Evolutionary conservation across 2,888 invertebrate species (phyloP), one percentile per base, ranked within the genome.

Genomic region (Zhuqinia jingwanae): DNA sequence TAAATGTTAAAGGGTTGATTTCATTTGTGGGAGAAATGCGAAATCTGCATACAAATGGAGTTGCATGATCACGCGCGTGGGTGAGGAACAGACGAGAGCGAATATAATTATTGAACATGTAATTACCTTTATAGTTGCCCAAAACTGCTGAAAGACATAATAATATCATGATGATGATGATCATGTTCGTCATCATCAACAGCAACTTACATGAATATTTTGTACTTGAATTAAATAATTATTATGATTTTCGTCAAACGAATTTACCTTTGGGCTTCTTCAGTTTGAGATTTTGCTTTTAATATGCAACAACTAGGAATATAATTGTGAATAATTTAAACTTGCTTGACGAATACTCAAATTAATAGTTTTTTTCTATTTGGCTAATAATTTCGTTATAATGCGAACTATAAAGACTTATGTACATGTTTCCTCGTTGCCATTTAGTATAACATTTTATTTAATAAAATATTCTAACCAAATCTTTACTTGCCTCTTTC

Each of bases 81-180:
- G 78, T 47, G 78, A 27, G 3, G 36, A 36, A 63, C 45, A 63
- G 58, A 36, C 36, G 22, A 60, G 8, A 77, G 77, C 58, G 58
- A 77, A 78, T 65, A 78, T 60, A 58, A 78, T 78, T 78, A 78
- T 78, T 63, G 78, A 27, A 15, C 63, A 78, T 78, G 78, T 78
- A 78, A 78, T 78, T 78, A 78, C 47, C 63, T 58, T 56, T 60
- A 75, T 25, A 56, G 56, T 17, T 60, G 65, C n/a, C n/a, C 65
- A 65, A 17, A 65, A 65, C 65, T 65, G 65, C 65, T 65, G 65
- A 65, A 22, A 65, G 17, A 30, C 60, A 63, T 63, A 22, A 8
- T 13, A n/a, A 15, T 3, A 60, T 60, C 27, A 30, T 60, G 60
- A 60, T 60, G 50, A 36, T 36, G 36, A 36, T 36, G 36, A 36